phyloP scores from a whole-genome alignment of 2,888 invertebrate genomes.

The Papilio gigon region DNA sequence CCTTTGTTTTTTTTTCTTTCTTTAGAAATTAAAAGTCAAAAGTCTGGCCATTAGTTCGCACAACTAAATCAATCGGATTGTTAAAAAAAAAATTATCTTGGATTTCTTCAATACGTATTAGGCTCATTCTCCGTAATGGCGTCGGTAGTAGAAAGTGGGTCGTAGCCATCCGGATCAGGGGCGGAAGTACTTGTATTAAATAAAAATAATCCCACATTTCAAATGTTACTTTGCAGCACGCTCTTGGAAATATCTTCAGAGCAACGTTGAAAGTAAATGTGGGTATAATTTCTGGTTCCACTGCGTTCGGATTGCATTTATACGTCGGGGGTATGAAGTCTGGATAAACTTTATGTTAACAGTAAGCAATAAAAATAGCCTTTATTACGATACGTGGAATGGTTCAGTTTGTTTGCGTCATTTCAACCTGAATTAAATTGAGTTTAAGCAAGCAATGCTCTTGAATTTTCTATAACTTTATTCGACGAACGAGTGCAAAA shows the following conservation, averaged over 20 bases:
- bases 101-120: slow-evolving; percentile 37
- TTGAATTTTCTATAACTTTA: slow-evolving; percentile 38
- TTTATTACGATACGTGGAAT: slow-evolving; percentile 81
- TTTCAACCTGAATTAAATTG: slow-evolving; percentile 56
- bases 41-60: slow-evolving; percentile 19
- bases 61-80: slow-evolving; percentile 29
- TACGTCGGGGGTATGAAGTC: slow-evolving; percentile 73
- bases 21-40: neutral
- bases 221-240: slow-evolving; percentile 61
- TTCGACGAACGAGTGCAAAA: slow-evolving; percentile 31
- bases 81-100: slow-evolving; percentile 36
- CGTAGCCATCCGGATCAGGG: slow-evolving; percentile 43
- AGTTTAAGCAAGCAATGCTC: slow-evolving; percentile 38
- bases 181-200: slow-evolving; percentile 53
- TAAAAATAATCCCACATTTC: slow-evolving; percentile 71
- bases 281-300: slow-evolving; percentile 75
- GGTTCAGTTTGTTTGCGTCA: slow-evolving; percentile 70
- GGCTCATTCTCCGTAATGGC: slow-evolving; percentile 37
- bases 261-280: slow-evolving; percentile 81
- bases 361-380: slow-evolving; percentile 79
- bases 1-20: neutral
- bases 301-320: slow-evolving; percentile 79
- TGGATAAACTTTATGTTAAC: slow-evolving; percentile 79
- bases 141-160: slow-evolving; percentile 41
- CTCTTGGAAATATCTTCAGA: slow-evolving; percentile 76